These are phyloP conservation scores for Leuciscus idus DNA, from an alignment of 2,113 vertebrate species.

Conservation along the genomic window DNA sequence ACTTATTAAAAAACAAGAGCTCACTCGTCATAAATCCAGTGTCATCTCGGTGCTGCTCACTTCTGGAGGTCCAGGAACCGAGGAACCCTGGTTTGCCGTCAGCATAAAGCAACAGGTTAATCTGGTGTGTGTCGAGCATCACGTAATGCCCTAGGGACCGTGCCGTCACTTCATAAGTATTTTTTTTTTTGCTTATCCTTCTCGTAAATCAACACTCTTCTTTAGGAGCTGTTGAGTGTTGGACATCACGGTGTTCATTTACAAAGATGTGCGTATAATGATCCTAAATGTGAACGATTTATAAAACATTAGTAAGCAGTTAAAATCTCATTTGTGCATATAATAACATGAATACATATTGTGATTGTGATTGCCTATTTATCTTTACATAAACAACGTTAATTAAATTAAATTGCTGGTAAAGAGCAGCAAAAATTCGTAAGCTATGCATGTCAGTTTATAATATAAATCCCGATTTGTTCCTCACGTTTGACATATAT, in stretches of 20 bases:
- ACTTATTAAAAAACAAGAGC: constrained; percentile 51
- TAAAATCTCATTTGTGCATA: too few species aligned
- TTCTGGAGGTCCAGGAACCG: neutral
- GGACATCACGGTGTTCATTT: neutral
- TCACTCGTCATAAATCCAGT: constrained; percentile 32
- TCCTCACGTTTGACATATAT: neutral
- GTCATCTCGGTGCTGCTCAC: constrained; percentile 35
- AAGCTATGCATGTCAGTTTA: neutral
- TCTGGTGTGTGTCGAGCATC: constrained; percentile 17
- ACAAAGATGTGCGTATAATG: neutral
- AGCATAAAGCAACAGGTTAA: constrained; percentile 3
- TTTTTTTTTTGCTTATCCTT: neutral
- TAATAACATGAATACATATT: too few species aligned
- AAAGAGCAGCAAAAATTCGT: too few species aligned
- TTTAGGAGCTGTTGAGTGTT: neutral
- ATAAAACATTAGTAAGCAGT: too few species aligned
- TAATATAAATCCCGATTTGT: neutral
- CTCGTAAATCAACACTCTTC: neutral
- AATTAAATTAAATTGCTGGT: too few species aligned
- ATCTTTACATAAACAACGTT: too few species aligned
- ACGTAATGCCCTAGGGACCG: constrained; percentile 2
- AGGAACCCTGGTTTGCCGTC: neutral
- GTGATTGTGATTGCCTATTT: too few species aligned
- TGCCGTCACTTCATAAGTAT: neutral
- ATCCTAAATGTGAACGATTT: too few species aligned